A percentile compares a stretch with the other conserved stretches of the same genome.
Evolutionary conservation across 2,113 vertebrate species (phyloP).

Genomic region (Ctenomys sociabilis): DNA sequence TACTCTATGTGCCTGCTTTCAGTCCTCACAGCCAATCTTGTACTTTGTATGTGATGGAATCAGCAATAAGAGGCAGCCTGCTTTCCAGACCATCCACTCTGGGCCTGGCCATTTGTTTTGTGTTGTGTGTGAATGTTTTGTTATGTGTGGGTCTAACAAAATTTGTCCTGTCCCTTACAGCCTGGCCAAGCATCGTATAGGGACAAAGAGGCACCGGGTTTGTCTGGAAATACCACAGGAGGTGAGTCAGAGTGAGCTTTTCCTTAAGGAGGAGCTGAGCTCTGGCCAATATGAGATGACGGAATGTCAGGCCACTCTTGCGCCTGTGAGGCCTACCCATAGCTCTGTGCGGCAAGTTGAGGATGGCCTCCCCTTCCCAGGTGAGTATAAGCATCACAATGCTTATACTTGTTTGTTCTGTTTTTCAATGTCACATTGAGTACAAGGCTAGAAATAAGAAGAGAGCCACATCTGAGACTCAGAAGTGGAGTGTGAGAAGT

Average conservation of each 20-base stretch:
- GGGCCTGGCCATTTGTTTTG: neutral
- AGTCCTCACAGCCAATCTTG: neutral
- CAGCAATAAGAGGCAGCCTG: neutral
- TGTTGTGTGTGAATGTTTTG: neutral
- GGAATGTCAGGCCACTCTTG: slow-evolving; percentile 66
- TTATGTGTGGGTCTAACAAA: neutral
- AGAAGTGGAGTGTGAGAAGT: neutral
- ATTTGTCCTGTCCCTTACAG: slow-evolving; percentile 76
- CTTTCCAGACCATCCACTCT: neutral
- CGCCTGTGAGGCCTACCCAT: slow-evolving; percentile 68
- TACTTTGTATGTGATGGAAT: neutral
- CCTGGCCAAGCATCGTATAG: slow-evolving; percentile 94
- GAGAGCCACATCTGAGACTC: neutral
- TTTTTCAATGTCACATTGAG: neutral
- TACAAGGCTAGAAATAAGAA: neutral
- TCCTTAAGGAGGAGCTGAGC: slow-evolving; percentile 90
- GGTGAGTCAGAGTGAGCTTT: slow-evolving; percentile 89
- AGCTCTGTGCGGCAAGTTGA: slow-evolving; percentile 82
- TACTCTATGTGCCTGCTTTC: neutral
- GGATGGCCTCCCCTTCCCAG: slow-evolving; percentile 81
- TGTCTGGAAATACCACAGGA: slow-evolving; percentile 96
- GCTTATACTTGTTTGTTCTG: neutral
- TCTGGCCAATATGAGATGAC: slow-evolving; percentile 81
- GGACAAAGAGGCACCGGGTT: slow-evolving; percentile 96
- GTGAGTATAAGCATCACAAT: slow-evolving; percentile 69